Evolutionary conservation across 2,888 invertebrate genomes (phyloP), one percentile per base, ranked within the genome.

Genomic region (Cantharis rustica): DNA sequence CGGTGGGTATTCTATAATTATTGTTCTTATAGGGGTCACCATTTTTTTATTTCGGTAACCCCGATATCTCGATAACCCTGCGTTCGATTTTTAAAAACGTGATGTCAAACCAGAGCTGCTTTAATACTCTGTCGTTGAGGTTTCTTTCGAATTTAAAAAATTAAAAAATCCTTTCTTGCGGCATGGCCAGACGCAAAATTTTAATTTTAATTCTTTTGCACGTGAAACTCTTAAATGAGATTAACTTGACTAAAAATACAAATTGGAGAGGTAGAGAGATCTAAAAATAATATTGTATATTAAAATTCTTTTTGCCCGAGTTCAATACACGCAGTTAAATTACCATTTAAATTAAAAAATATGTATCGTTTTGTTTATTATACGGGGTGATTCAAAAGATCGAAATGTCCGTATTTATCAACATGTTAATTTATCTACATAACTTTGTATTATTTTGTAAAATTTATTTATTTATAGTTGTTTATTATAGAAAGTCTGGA

Each of bases 381-480:
- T 47, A 47, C n/a, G n/a, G 47, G 47, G 47, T n/a, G 47, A 47
- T 47, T 47, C 47, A 47, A 47, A 47, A n/a, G n/a, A 47, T 47
- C n/a, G 47, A n/a, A 47, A 47, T 47, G 47, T 47, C 7, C 13
- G n/a, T 47, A 47, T 47, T 47, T 47, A 47, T 47, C 47, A 47
- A 47, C 47, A 47, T n/a, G 47, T 7, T 47, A 9, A n/a, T 47
- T 47, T 47, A 47, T 47, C 20, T 66, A 23, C n/a, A 66, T 66
- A 66, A 63, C 16, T 17, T 20, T 20, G 23, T 20, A 23, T 66
- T 66, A 16, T 66, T 66, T 66, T 66, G 17, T 47, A 23, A 64
- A 66, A 66, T 20, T 20, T 16, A 66, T 66, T 66, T 66, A 66
- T 66, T 66, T 66, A 66, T 66, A 66, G 64, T 66, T 66, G 64